Base-by-base conservation (phyloP, 2,888 invertebrate genomes). In the Seira ritae region DNA sequence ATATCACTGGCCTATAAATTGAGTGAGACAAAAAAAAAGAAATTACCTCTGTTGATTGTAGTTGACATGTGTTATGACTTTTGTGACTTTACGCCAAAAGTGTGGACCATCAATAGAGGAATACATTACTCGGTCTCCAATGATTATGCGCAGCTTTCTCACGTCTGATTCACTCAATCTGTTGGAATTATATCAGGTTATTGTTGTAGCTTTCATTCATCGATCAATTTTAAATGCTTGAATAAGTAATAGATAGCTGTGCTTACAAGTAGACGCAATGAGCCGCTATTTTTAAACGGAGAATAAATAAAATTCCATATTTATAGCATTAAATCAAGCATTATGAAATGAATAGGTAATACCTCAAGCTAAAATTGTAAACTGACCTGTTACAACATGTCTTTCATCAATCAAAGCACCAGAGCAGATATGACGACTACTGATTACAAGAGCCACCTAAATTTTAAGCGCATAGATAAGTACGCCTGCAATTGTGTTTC, bases 61-160 rank as follows among this genome's bases (percentile, higher is more conserved):
- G 19, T 86, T 78, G 0, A 80, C 22, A 46, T 86, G 86, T 1
- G 84, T 81, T 8, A 73, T 84, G 55, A 86, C 74, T 22, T 81
- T 81, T 42, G 62, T 69, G 19, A 82, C 79, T 79, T 82, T 86
- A 8, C 86, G n/a, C 86, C 86, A 86, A n/a, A 70, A 65, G 46
- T 86, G 86, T 0, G 86, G 86, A 0, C 86, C 86, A 62, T 86
- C 86, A 15, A 71, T 20, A 0, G 80, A 70, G 15, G 86, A 79
- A 20, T 86, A 86, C 81, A 86, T 80, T 1, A 86, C 84, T n/a
- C 86, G 74, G 19, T 86, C 86, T 31, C 86, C 86, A 2, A 86
- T 55, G 19, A 86, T 86, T 4, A 86, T 50, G 0, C 86, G 78
- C 19, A 86, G 12, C 24, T 82, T 86, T 22, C 65, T 68, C 1